Evolutionary conservation across 64 coral and sea anemone species (phyloP), one percentile per base, ranked within the genome.

Genomic region (Pocillopora damicornis): DNA sequence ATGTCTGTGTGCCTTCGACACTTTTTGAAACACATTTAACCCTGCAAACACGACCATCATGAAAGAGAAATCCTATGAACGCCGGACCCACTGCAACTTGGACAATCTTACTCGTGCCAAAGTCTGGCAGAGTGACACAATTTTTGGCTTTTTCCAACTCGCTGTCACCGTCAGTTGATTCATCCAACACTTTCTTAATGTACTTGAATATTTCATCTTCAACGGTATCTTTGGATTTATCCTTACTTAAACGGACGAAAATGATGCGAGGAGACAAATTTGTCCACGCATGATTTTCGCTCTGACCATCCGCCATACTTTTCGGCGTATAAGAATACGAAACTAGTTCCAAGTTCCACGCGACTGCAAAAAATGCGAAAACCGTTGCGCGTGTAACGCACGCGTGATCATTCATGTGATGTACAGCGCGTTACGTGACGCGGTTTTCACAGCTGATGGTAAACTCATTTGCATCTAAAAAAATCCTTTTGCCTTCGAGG

Each of bases 21-120:
- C 75, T 90, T 76, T 76, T 97, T 73, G 89, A 90, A 63, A 88
- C 78, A 87, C 94, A 97, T 87, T 93, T 97, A 90, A 97, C 63
- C 45, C 94, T 97, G 79, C 91, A 90, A 77, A 97, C 94, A 58
- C 91, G 94, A 58, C 94, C 94, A 90, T 90, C 66, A 42, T 97
- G 86, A 66, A 97, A 93, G 16, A 97, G 69, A 30, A 97, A 78
- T 7, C 91, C 94, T 59, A 97, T 80, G 87, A 86, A 97, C n/a
- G 93, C 88, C 35, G 84, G 87, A 59, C 94, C 94, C 4, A 97
- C 56, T 34, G 91, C 94, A 35, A 97, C 91, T 78, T 97, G 91
- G 36, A 80, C 59, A 20, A 97, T 87, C 79, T 76, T 83, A 88
- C 88, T 64, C 57, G 76, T 69, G 58, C 75, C 69, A 26, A 97